Evolutionary conservation across 30 jellyfish, hydroid and myxozoan species (phyloP).

Genomic region (Morbakka virulenta): DNA sequence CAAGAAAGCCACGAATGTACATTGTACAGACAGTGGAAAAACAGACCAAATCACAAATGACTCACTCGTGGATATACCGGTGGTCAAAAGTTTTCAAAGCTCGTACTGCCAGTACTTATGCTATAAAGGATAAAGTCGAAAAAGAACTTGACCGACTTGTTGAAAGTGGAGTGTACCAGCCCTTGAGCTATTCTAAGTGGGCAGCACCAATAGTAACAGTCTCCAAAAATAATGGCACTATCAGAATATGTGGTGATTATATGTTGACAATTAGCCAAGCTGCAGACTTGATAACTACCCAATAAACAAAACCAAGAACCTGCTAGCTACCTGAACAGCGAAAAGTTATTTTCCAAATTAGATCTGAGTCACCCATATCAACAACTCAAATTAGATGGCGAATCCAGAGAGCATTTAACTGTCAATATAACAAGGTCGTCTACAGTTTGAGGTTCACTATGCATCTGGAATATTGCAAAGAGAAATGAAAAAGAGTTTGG

Average conservation of each 20-base stretch:
- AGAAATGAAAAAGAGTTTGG: too few relatives aligned
- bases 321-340: slow-evolving; percentile 38
- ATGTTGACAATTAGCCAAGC: slow-evolving; percentile 31
- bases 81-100: too few relatives aligned
- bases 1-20: too few relatives aligned
- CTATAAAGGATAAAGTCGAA: too few relatives aligned
- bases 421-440: slow-evolving; percentile 43
- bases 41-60: too few relatives aligned
- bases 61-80: too few relatives aligned
- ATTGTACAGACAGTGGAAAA: too few relatives aligned
- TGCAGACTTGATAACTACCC: slow-evolving; percentile 51
- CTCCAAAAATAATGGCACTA: slow-evolving; percentile 37
- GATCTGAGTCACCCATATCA: slow-evolving; percentile 57
- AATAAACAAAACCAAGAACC: slow-evolving; percentile 18
- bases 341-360: slow-evolving; percentile 22
- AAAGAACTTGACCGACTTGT: too few relatives aligned
- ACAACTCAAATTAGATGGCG: slow-evolving; percentile 49
- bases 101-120: too few relatives aligned
- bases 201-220: too few relatives aligned
- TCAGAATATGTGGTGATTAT: slow-evolving; percentile 51
- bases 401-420: slow-evolving; percentile 30
- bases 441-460: slow-evolving; percentile 56
- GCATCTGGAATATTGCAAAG: slow-evolving; percentile 61
- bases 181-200: too few relatives aligned
- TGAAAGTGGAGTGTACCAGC: too few relatives aligned